These are phyloP conservation scores for Brotula barbata DNA, from an alignment of 2,797 vertebrate genomes.

Conservation along the genomic window DNA sequence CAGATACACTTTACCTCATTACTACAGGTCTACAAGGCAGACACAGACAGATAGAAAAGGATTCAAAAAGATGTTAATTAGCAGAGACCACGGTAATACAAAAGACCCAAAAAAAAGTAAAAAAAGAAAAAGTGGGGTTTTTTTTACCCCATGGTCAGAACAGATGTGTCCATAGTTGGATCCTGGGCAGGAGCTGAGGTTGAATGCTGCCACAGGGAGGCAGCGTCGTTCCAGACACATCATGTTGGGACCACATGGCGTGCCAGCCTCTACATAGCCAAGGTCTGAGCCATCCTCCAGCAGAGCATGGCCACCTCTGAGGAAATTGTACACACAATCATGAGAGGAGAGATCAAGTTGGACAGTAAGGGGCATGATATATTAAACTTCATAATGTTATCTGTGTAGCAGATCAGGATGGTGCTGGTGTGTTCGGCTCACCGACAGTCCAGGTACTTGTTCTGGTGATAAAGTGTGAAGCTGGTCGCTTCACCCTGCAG, in stretches of 20 bases:
- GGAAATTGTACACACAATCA: constrained; percentile 5
- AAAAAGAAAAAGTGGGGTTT: too few relatives aligned
- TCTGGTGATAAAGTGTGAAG: constrained; percentile 93
- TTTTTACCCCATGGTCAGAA: constrained; percentile 87
- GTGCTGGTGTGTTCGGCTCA: constrained; percentile 51
- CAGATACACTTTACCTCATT: constrained; percentile 96
- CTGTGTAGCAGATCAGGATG: neutral
- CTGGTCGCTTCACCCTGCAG: constrained; percentile 90
- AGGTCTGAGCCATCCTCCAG: constrained; percentile 90
- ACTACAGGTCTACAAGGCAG: constrained; percentile 84
- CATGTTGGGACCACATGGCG: constrained; percentile 94
- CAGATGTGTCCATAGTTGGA: constrained; percentile 84
- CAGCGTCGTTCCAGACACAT: constrained; percentile 91
- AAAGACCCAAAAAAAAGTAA: neutral
- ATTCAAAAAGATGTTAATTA: neutral
- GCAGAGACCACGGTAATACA: too few relatives aligned
- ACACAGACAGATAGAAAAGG: neutral
- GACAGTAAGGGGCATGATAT: neutral
- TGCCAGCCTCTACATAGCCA: constrained; percentile 93
- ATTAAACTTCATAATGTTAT: neutral
- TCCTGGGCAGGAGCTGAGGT: constrained; percentile 89
- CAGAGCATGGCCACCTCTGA: constrained; percentile 90
- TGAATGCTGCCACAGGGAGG: constrained; percentile 88
- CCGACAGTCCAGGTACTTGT: constrained; percentile 94
- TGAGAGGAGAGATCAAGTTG: neutral